Conservation (phyloP, 2,113 vertebrate species). For the Mobula birostris region DNA sequence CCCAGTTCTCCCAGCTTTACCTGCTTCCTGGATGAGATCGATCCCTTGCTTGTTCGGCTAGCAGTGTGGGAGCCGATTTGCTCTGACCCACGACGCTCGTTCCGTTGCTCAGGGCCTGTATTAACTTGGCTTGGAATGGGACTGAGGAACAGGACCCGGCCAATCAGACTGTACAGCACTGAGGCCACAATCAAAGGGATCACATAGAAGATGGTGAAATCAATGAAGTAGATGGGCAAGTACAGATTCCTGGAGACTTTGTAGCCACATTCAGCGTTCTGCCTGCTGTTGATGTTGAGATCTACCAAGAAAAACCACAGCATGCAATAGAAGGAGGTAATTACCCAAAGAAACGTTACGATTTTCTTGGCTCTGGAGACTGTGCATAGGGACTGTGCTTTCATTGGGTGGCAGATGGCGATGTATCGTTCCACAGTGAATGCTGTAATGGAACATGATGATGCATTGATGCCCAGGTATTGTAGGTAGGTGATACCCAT, state of each 20-base stretch:
- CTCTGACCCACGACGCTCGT: conserved; percentile 46
- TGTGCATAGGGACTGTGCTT: conserved; percentile 62
- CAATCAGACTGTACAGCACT: conserved; percentile 62
- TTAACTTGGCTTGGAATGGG: conserved; percentile 51
- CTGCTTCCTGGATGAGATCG: conserved; percentile 68
- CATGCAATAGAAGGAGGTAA: conserved; percentile 65
- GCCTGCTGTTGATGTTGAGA: conserved; percentile 53
- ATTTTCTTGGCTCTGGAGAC: conserved; percentile 65
- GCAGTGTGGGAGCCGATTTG: conserved; percentile 36
- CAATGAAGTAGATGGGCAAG: conserved; percentile 71
- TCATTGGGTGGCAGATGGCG: conserved; percentile 65
- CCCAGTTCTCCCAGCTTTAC: conserved; percentile 42
- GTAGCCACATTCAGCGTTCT: conserved; percentile 63
- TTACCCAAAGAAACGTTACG: conserved; percentile 57
- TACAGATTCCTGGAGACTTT: conserved; percentile 67
- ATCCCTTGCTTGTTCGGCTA: conserved; percentile 46
- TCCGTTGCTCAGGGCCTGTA: conserved; percentile 47
- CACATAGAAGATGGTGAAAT: conserved; percentile 69
- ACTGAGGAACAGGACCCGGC: conserved; percentile 61
- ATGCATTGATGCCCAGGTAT: conserved; percentile 71
- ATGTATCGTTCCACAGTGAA: conserved; percentile 72
- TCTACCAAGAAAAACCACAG: conserved; percentile 75
- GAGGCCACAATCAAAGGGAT: conserved; percentile 61
- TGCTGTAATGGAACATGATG: conserved; percentile 70
- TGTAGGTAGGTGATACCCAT: conserved; percentile 69